Evolutionary conservation across 2,888 invertebrate genomes (phyloP).

Genomic region (Sphaerophoria taeniata): DNA sequence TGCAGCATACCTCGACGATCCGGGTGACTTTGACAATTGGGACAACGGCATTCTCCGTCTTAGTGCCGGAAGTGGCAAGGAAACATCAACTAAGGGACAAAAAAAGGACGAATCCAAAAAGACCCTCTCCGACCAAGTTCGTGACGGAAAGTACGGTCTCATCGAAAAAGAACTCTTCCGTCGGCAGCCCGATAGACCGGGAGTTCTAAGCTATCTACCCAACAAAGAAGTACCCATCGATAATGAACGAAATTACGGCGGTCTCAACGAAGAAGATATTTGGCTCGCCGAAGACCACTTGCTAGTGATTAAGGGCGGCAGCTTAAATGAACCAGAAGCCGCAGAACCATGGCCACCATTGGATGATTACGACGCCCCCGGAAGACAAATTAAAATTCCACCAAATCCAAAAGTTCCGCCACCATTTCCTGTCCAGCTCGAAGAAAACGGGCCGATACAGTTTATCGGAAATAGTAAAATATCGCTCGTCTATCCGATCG

Average conservation of each 20-base stretch:
- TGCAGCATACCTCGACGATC: slow-evolving; percentile 80
- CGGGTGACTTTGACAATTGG: slow-evolving; percentile 84
- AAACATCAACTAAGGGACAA: slow-evolving; percentile 81
- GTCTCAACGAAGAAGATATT: slow-evolving; percentile 92
- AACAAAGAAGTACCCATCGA: slow-evolving; percentile 93
- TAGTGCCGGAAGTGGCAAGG: slow-evolving; percentile 88
- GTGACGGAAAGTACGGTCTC: slow-evolving; percentile 94
- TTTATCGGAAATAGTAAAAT: slow-evolving; percentile 90
- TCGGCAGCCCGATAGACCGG: slow-evolving; percentile 89
- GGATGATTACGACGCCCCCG: slow-evolving; percentile 92
- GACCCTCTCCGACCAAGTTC: slow-evolving; percentile 94
- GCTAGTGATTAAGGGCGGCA: slow-evolving; percentile 91
- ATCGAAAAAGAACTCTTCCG: slow-evolving; percentile 93
- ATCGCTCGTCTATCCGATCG: slow-evolving; percentile 84
- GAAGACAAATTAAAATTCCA: slow-evolving; percentile 93
- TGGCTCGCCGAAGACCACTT: slow-evolving; percentile 96
- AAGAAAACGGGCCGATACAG: slow-evolving; percentile 93
- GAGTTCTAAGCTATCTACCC: slow-evolving; percentile 91
- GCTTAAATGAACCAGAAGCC: slow-evolving; percentile 83
- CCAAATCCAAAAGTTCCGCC: slow-evolving; percentile 93
- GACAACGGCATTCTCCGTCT: slow-evolving; percentile 88
- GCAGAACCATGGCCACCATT: slow-evolving; percentile 90
- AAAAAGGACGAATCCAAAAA: slow-evolving; percentile 89
- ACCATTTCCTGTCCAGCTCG: slow-evolving; percentile 96
- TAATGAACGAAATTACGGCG: slow-evolving; percentile 91